Evolutionary conservation across 2,113 vertebrate genomes (phyloP).

Genomic region (Pseudorectes ferrugineus): DNA sequence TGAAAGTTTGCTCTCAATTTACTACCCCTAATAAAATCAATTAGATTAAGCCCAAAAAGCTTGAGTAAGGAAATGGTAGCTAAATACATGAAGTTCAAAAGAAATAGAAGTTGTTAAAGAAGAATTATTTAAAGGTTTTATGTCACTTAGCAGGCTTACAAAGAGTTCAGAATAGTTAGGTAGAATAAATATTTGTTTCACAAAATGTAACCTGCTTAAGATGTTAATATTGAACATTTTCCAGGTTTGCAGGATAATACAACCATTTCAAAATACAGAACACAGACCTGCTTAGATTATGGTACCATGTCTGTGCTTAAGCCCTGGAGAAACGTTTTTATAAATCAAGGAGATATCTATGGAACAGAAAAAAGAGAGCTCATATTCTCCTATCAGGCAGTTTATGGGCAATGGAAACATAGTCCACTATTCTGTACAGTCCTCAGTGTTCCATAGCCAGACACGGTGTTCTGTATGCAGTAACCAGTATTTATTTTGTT

Average conservation of each 20-base stretch:
- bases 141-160: neutral
- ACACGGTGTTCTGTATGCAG: neutral
- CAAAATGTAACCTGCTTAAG: neutral
- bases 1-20: slow-evolving; percentile 18
- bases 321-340: neutral
- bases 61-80: neutral
- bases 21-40: slow-evolving; percentile 21
- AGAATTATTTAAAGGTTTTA: neutral
- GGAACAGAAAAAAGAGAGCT: neutral
- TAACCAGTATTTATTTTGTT: neutral
- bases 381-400: neutral
- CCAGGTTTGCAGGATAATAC: neutral
- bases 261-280: neutral
- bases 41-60: neutral
- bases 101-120: neutral
- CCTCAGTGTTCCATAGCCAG: neutral
- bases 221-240: neutral
- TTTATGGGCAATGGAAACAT: neutral
- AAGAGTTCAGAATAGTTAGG: neutral
- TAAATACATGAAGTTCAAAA: slow-evolving; percentile 1
- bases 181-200: neutral
- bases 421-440: neutral
- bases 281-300: neutral
- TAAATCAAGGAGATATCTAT: neutral
- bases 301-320: neutral